phyloP scores from a whole-genome alignment of 2,888 invertebrate species.

The Rhingia campestris region DNA sequence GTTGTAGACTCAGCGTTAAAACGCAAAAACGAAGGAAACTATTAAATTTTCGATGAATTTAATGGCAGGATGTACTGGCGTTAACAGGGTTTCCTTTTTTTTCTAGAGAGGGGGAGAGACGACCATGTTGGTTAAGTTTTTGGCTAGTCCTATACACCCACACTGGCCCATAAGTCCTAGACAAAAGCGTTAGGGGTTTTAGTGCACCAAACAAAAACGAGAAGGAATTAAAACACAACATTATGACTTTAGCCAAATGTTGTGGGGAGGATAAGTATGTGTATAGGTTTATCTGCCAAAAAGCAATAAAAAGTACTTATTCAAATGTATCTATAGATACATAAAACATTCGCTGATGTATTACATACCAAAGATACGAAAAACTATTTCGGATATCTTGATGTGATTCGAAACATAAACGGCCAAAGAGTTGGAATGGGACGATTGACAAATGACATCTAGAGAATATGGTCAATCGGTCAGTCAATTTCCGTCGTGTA shows the following conservation, averaged over 20 bases:
- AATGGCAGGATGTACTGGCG: constrained; percentile 71
- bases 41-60: constrained; percentile 74
- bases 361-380: constrained; percentile 43
- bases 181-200: constrained; percentile 47
- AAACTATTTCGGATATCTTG: constrained; percentile 64
- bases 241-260: constrained; percentile 38
- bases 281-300: constrained; percentile 56
- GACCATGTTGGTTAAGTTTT: constrained; percentile 25
- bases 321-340: constrained; percentile 58
- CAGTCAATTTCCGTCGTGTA: constrained; percentile 65
- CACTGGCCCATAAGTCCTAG: constrained; percentile 19
- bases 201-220: constrained; percentile 22
- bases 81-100: constrained; percentile 49
- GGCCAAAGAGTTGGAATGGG: neutral
- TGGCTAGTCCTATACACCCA: constrained; percentile 30
- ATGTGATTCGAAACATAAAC: constrained; percentile 41
- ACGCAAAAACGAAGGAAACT: constrained; percentile 72
- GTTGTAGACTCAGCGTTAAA: constrained; percentile 44
- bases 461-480: constrained; percentile 71
- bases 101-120: neutral
- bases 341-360: constrained; percentile 57
- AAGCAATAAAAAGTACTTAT: constrained; percentile 72
- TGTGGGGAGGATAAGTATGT: constrained; percentile 13
- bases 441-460: constrained; percentile 34
- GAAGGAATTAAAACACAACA: constrained; percentile 67